Evolutionary conservation across 2,797 vertebrate species (phyloP), one percentile per base, ranked within the genome.

Genomic region (Acropternis orthonyx): DNA sequence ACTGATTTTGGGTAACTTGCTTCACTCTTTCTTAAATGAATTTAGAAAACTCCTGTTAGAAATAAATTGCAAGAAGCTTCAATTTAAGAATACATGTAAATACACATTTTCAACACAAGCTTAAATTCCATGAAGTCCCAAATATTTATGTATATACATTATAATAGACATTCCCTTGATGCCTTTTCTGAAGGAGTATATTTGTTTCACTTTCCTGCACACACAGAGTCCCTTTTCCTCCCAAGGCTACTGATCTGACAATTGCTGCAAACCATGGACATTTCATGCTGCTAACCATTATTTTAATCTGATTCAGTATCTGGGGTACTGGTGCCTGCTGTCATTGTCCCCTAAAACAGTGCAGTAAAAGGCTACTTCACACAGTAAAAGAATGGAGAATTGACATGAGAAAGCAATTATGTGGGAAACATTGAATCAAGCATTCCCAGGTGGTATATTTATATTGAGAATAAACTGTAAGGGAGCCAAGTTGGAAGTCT

Each of bases 401-500:
- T 87, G 95, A 92, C 96, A 94, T 91, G 95, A 97, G 96, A 96
- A 93, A 95, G 96, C 79, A 97, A 97, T 97, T 96, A 93, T 66
- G 86, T 94, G 96, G 95, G 97, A 96, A 96, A 87, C 92, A 58
- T 63, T 83, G 89, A 84, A 89, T 93, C 91, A 86, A 80, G 56
- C 95, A 79, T 96, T 97, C 97, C 97, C 97, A 95, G 93, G 89
- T 95, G 97, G 90, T 96, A 95, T 92, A 89, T 97, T 96, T 97
- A 96, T 95, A 78, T 71, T 88, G 92, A 95, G 96, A 92, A 63
- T 86, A 86, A 96, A 95, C 88, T 92, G 75, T 96, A 88, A 73
- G 52, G 36, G 88, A 97, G 96, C 96, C 93, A 94, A 83, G 74
- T 41, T 95, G 69, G 89, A 97, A 96, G 81, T 93, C 91, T 93